These are phyloP conservation scores for Ornithorhynchus anatinus DNA, from an alignment of 2,113 vertebrate genomes.

Conservation along the genomic window DNA sequence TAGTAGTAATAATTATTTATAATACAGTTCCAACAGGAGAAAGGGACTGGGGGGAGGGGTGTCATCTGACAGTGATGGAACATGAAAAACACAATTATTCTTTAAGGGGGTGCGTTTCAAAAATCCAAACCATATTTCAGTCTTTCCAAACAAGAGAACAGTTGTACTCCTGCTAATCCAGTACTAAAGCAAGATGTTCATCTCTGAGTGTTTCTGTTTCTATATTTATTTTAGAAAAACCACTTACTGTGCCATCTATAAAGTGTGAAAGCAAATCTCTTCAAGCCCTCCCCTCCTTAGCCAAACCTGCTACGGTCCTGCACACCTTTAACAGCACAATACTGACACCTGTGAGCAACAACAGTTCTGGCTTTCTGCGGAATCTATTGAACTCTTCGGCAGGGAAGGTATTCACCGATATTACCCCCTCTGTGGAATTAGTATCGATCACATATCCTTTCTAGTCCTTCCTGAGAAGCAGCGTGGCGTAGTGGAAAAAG, in stretches of 20 bases:
- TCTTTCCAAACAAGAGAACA: no score
- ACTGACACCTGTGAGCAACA: constrained; percentile 77
- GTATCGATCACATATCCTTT: no score
- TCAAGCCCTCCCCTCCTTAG: constrained; percentile 68
- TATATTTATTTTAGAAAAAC: constrained; percentile 65
- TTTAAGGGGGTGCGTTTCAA: no score
- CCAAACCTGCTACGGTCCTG: constrained; percentile 68
- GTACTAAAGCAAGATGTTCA: background rate
- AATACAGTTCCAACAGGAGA: no score
- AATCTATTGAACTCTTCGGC: constrained; percentile 76
- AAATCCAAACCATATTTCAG: no score
- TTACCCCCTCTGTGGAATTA: background rate
- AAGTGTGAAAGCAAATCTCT: constrained; percentile 76
- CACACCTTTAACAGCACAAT: constrained; percentile 80
- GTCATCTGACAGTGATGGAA: no score
- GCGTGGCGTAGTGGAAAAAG: no score
- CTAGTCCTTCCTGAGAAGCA: no score
- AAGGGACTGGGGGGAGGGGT: no score
- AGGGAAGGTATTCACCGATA: constrained; percentile 64
- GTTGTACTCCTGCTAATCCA: background rate
- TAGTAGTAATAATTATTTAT: no score
- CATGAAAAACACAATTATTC: no score
- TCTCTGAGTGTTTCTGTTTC: constrained; percentile 11
- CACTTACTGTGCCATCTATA: constrained; percentile 56
- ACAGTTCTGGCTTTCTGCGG: constrained; percentile 72